Conservation (phyloP, 2,888 invertebrate species). For the Hypolimnas misippus region DNA sequence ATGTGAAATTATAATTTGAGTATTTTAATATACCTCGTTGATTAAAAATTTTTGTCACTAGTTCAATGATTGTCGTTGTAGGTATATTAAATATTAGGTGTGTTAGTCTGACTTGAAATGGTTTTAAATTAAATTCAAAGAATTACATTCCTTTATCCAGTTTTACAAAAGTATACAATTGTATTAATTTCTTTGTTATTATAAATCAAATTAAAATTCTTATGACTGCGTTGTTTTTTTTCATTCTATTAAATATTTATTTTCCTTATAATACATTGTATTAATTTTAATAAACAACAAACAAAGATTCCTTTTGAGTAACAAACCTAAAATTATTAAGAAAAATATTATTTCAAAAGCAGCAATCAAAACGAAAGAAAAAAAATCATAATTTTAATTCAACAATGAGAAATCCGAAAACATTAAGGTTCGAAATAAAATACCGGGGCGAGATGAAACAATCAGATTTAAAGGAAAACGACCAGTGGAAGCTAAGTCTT, state of each 20-base stretch:
- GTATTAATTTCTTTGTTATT: too few species aligned
- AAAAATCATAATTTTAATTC: conserved; percentile 37
- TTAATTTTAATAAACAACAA: conserved; percentile 1
- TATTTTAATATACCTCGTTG: too few species aligned
- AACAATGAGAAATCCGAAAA: conserved; percentile 37
- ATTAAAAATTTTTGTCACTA: too few species aligned
- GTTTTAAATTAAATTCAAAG: too few species aligned
- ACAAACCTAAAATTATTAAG: conserved; percentile 4
- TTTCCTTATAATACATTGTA: too few species aligned
- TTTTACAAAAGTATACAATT: too few species aligned
- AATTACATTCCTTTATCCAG: too few species aligned
- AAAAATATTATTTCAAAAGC: conserved; percentile 23
- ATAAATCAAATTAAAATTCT: background rate
- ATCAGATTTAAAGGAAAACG: conserved; percentile 23
- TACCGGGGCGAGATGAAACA: conserved; percentile 31
- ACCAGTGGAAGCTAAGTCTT: conserved; percentile 14
- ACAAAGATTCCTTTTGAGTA: conserved; percentile 1
- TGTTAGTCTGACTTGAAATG: too few species aligned
- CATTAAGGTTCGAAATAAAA: conserved; percentile 35
- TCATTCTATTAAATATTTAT: background rate
- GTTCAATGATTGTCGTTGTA: too few species aligned
- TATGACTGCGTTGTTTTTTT: background rate
- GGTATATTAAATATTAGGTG: too few species aligned
- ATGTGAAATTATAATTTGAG: too few species aligned
- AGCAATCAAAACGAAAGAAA: conserved; percentile 29